Conservation (phyloP, 1,140 invertebrate species). For the Macrotrachela quadricornifera region DNA sequence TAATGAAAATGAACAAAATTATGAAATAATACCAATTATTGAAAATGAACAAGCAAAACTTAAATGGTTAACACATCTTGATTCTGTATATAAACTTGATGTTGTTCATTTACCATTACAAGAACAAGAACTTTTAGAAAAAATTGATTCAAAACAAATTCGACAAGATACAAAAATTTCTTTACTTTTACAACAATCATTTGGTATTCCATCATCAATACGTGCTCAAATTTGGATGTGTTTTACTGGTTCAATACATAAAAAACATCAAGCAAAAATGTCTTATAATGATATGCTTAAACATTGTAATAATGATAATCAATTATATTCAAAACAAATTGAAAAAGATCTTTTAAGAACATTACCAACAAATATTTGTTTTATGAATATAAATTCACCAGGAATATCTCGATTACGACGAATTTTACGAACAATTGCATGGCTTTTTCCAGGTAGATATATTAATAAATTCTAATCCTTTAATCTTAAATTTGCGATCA, state of each 20-base stretch:
- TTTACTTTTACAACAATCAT: too few species aligned
- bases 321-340: conserved; percentile 88
- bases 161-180: too few species aligned
- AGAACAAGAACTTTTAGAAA: too few species aligned
- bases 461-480: too few species aligned
- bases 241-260: conserved; percentile 47
- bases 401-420: conserved; percentile 59
- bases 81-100: too few species aligned
- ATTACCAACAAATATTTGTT: conserved; percentile 91
- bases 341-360: conserved; percentile 85
- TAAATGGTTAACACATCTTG: too few species aligned
- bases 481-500: too few species aligned
- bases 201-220: conserved; percentile 79
- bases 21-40: too few species aligned
- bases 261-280: conserved; percentile 53
- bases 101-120: too few species aligned
- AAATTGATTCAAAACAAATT: too few species aligned
- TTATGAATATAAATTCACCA: conserved; percentile 66
- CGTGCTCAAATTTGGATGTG: conserved; percentile 85
- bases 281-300: conserved; percentile 78
- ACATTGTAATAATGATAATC: conserved; percentile 71
- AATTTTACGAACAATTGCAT: conserved; percentile 72
- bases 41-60: too few species aligned
- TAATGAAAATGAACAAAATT: too few species aligned
- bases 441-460: conserved; percentile 55